Conservation (phyloP, 2,888 invertebrate genomes). For the Rhopalosiphum nymphaeae region DNA sequence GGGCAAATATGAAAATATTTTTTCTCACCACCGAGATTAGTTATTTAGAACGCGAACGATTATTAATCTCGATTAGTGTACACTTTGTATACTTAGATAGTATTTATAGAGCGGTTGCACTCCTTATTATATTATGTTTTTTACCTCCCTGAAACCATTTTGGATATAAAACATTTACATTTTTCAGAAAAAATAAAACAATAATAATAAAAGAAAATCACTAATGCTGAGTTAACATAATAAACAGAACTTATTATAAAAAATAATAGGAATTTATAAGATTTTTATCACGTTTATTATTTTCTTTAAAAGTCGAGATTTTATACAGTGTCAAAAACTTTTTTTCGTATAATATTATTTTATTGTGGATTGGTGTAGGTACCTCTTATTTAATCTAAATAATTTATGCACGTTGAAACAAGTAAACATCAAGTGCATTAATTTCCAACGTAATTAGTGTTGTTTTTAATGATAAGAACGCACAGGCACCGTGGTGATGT, state of each 20-base stretch:
- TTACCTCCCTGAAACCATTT: not conserved
- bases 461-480: not conserved
- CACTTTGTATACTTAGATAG: not conserved
- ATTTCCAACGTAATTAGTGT: constrained; percentile 1
- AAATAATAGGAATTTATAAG: not conserved
- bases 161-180: not conserved
- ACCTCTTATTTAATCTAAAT: not conserved
- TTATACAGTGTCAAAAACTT: not conserved
- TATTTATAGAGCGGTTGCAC: not conserved
- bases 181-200: not conserved
- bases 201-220: not conserved
- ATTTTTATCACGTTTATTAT: not conserved
- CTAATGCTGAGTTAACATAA: not conserved
- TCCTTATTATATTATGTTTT: not conserved
- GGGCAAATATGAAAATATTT: not conserved
- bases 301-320: not conserved
- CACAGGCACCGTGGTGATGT: not conserved
- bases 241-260: constrained; percentile 10
- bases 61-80: not conserved
- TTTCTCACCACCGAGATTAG: not conserved
- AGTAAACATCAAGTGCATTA: not conserved
- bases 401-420: not conserved
- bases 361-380: not conserved
- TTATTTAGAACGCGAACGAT: not conserved
- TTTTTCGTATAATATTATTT: not conserved